Base-by-base conservation (phyloP, 2,797 vertebrate species). In the Acanthurus leucopareius region DNA sequence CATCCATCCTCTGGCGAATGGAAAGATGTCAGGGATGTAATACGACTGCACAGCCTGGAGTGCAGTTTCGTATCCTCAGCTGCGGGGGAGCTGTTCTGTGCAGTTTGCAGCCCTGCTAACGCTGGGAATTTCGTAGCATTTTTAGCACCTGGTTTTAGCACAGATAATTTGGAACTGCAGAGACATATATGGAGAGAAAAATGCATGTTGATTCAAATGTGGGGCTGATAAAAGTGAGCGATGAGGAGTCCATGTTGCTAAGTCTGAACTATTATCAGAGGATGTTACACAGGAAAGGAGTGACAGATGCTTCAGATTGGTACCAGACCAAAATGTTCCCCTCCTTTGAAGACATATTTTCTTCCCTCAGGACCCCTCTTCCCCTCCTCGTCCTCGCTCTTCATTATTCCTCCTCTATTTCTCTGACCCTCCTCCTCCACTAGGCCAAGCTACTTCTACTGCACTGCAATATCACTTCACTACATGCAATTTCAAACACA, bases 231-330 rank as follows among this genome's bases (percentile, higher is more conserved):
- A 45, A 25, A 45, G 15, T 7, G 25, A 63, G 17, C 20, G 47
- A 10, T 3, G 19, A 64, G 16, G 54, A 69, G 69, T 48, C 68
- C 53, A 51, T 11, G 48, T 49, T 28, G 47, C 60, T 10, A 15
- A 10, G 52, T 63, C 49, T 74, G 42, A 20, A 51, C 45, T 60
- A 22, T 79, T 79, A 78, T 62, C 62, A 65, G 59, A 82, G 79
- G 61, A 82, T 28, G 66, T 75, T 75, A 51, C 73, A 78, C 54
- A 75, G 83, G 77, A 87, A 88, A 88, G 74, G 42, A 84, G 73
- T 74, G 80, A 79, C 87, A 88, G 83, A 90, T 90, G 79, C 61
- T 68, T 76, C 35, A 74, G 83, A 91, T 77, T 89, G 84, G 75
- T 86, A 73, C 77, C 85, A 91, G 82, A 90, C 75, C 51, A 80